A percentile compares a stretch with the other conserved stretches of the same genome.
Conservation (phyloP, 2,113 vertebrate genomes). For the Pelusios castaneus region DNA sequence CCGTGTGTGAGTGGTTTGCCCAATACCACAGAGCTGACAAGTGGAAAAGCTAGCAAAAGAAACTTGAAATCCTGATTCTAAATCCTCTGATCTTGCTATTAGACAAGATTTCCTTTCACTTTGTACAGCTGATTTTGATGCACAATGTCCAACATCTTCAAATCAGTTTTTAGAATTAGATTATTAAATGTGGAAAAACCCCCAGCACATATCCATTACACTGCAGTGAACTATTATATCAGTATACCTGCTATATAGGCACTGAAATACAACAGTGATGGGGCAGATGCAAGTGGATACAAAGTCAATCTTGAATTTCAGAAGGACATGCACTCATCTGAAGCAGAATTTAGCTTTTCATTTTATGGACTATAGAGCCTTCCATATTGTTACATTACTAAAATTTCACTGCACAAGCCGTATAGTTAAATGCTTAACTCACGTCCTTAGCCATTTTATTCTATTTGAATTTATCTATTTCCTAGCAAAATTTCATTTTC, state of each 20-base stretch:
- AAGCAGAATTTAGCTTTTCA: slow-evolving; percentile 13
- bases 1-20: rapidly evolving
- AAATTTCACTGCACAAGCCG: background rate
- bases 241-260: background rate
- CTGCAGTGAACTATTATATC: background rate
- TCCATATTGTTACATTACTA: background rate
- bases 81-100: slow-evolving; percentile 36
- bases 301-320: background rate
- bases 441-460: background rate
- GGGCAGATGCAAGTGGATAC: background rate
- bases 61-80: slow-evolving; percentile 27
- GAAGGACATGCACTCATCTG: background rate
- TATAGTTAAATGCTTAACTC: background rate
- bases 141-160: background rate
- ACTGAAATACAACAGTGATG: background rate
- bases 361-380: background rate
- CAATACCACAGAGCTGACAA: background rate
- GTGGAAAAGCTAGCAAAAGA: background rate
- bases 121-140: background rate
- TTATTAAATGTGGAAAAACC: slow-evolving; percentile 16
- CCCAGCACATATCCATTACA: background rate
- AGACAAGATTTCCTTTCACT: slow-evolving; percentile 25
- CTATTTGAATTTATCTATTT: background rate
- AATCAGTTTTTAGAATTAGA: slow-evolving; percentile 17
- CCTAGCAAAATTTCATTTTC: background rate